Base-by-base conservation (phyloP, 2,888 invertebrate genomes). In the Sphaerophoria taeniata region DNA sequence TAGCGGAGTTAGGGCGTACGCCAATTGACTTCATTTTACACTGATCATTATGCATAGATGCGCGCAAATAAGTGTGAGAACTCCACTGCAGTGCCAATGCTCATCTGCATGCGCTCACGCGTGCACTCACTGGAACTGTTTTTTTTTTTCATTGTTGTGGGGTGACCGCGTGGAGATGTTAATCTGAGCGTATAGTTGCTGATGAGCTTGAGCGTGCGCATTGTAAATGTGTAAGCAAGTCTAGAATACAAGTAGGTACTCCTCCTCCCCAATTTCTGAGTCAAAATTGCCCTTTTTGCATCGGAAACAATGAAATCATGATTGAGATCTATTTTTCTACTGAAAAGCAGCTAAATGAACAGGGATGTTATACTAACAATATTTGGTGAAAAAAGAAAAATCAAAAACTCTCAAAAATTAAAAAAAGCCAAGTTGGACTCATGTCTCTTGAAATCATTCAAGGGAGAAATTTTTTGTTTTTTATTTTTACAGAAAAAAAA, bases 11-110 rank as follows among this genome's bases (percentile, higher is more conserved):
- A 65, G 76, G 85, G 85, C 76, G 85, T 81, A 73, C 58, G 77
- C 81, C 84, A 85, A 85, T 76, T 85, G 84, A 85, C 84, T 85
- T 85, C 76, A 56, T 85, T 85, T 80, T 70, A 34, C 51, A 49
- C 72, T 36, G 34, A 24, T 24, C 24, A 39, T 12, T 39, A 72
- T 75, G 72, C 80, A 80, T 60, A 55, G 63, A 60, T 43, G n/a
- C 39, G 70, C 24, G 24, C 24, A 24, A 69, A 67, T 73, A 79
- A 78, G 56, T 71, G 58, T 78, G 58, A 47, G 47, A 71, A 58
- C 24, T 24, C 24, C 24, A 24, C 24, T 24, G 24, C 24, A 24
- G 24, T 24, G 24, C 24, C 24, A 24, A 24, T 24, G 24, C 24
- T 24, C 24, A 24, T 24, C 24, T 24, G 24, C 24, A 24, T 24